These are phyloP conservation scores for Neosilurus hyrtlii DNA, from an alignment of 2,797 vertebrate genomes.

Conservation along the genomic window DNA sequence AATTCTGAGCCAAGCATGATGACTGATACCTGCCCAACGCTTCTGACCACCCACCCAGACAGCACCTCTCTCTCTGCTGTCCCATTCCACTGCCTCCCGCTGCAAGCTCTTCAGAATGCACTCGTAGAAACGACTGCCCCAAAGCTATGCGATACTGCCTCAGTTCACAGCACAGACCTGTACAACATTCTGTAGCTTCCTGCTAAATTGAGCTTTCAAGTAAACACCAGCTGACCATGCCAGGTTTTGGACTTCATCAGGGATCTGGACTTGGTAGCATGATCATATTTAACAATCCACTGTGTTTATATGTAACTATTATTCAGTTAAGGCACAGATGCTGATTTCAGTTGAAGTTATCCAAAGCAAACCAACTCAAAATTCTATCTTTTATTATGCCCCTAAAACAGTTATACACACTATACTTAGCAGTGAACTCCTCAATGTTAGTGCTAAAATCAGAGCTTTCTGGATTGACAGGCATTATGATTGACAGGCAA, in stretches of 20 bases:
- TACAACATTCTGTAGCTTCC: constrained; percentile 39
- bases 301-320: neutral
- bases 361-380: neutral
- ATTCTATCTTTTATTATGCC: neutral
- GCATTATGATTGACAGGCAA: constrained; percentile 1
- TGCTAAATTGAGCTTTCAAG: constrained; percentile 29
- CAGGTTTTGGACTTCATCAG: constrained; percentile 27
- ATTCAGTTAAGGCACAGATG: neutral
- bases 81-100: constrained; percentile 37
- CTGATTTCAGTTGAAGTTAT: neutral
- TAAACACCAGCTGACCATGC: constrained; percentile 28
- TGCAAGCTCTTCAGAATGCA: constrained; percentile 30
- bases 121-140: constrained; percentile 24
- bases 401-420: neutral
- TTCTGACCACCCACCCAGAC: constrained; percentile 66
- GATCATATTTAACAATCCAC: neutral
- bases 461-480: neutral
- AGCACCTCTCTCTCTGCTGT: constrained; percentile 29
- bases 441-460: neutral
- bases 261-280: constrained; percentile 22
- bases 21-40: constrained; percentile 64
- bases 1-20: constrained; percentile 69
- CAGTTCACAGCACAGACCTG: constrained; percentile 37
- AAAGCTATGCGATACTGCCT: constrained; percentile 25
- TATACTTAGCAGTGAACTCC: neutral